Percentiles rank a stretch among this genome's conserved stretches.
Evolutionary conservation across 1,140 invertebrate species (phyloP).

Genomic region (Drosophila micromelanica): DNA sequence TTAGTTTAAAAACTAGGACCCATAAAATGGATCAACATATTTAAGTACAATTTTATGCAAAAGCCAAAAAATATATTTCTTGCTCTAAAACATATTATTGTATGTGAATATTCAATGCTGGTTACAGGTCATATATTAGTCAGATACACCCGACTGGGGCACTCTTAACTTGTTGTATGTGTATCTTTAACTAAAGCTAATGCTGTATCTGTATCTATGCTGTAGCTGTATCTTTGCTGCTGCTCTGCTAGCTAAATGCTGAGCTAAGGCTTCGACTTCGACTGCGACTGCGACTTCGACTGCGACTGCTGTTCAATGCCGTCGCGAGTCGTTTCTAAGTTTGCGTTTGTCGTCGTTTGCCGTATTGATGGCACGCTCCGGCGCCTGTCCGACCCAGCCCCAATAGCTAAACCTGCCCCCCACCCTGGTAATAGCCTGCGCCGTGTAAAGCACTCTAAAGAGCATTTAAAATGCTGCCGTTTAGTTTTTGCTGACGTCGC

Average conservation of each 20-base stretch:
- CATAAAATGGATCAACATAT: no score
- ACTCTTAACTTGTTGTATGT: conserved; percentile 5
- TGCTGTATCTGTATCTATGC: conserved; percentile 19
- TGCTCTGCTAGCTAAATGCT: conserved; percentile 11
- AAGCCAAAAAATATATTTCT: no score
- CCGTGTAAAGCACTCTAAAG: conserved; percentile 13
- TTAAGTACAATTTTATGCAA: no score
- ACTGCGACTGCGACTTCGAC: conserved; percentile 27
- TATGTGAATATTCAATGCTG: no score
- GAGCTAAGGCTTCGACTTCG: conserved; percentile 12
- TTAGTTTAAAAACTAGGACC: no score
- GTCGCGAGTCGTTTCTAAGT: conserved; percentile 62
- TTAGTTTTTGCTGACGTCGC: conserved; percentile 56
- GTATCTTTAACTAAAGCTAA: conserved; percentile 7
- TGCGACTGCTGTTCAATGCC: conserved; percentile 69
- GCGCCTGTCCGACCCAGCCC: conserved; percentile 46
- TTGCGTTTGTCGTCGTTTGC: conserved; percentile 77
- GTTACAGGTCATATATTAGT: background rate
- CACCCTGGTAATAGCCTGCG: background rate
- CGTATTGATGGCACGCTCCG: conserved; percentile 78
- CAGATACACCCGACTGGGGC: background rate
- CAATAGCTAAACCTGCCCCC: background rate
- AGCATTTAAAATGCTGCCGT: conserved; percentile 64
- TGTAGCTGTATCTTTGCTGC: conserved; percentile 29
- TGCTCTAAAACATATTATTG: no score